A percentile compares a stretch with the other conserved stretches of the same genome.
Conservation (phyloP, 2,797 vertebrate genomes). For the Pampus argenteus region DNA sequence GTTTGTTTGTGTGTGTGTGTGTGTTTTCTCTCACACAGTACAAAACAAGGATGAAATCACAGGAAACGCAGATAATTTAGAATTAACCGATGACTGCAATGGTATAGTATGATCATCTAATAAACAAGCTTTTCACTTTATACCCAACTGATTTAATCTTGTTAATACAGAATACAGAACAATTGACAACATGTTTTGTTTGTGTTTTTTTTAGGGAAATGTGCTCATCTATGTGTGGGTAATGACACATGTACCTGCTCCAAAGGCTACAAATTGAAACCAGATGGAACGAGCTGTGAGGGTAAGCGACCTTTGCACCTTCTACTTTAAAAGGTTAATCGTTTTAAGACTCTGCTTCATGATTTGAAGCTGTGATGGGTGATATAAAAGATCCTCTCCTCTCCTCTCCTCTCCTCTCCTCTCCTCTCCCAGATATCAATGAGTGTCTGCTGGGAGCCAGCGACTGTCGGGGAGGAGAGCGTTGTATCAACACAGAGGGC, state of each 20-base stretch:
- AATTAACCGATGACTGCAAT: conserved; percentile 85
- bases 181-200: conserved; percentile 13
- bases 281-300: conserved; percentile 91
- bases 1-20: too few species aligned
- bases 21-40: conserved; percentile 58
- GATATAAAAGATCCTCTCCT: not conserved
- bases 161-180: not conserved
- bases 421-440: conserved; percentile 88
- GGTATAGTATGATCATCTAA: conserved; percentile 77
- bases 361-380: not conserved
- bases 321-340: not conserved
- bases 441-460: conserved; percentile 91
- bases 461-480: conserved; percentile 90
- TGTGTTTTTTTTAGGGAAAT: conserved; percentile 82
- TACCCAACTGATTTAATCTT: not conserved
- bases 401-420: not conserved
- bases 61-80: conserved; percentile 78
- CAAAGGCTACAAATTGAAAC: conserved; percentile 91
- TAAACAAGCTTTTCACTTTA: not conserved
- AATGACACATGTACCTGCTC: conserved; percentile 90
- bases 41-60: conserved; percentile 22
- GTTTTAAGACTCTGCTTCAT: not conserved
- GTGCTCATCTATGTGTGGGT: conserved; percentile 89
- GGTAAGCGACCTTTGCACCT: conserved; percentile 77
- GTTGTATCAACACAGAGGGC: conserved; percentile 92